Base-by-base conservation (phyloP, 2,888 invertebrate species). In the Dermolepida albohirtum region DNA sequence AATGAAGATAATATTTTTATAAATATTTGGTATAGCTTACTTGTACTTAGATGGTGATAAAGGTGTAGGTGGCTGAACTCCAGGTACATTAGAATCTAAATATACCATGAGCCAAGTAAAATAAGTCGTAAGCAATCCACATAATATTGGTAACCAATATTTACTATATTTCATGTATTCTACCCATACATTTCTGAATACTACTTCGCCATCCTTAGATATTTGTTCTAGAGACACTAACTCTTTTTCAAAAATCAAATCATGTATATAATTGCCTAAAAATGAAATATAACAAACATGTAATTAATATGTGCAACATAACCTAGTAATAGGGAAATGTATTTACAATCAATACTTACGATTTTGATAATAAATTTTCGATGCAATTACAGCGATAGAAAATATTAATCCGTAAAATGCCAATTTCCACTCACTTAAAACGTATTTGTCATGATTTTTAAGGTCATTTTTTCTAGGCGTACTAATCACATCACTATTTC, bases 91-190 rank as follows among this genome's bases (percentile, higher is more conserved):
- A 68, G 89, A 89, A 78, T 89, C 89, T 74, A 88, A 82, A 79
- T 88, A 89, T 17, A 89, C 85, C 74, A 89, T 85, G 66, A 84
- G 81, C 84, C 87, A 88, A 6, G 86, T 86, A 73, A 88, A 85
- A 73, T 84, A 81, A n/a, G 86, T 84, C 62, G 86, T 80, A 2
- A 84, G 74, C 11, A 86, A 70, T 5, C 89, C 89, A 78, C 86
- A 86, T 2, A 83, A 11, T 5, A 77, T 66, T 8, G 84, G 83
- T 52, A 83, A 72, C 81, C 82, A 82, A 69, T 81, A 68, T 39
- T 73, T 73, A 71, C 82, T 82, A 68, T 78, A 81, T 70, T 74
- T 77, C 29, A 81, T 73, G 27, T 77, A 77, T 43, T 76, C 79
- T 66, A 76, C 77, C 81, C 82, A 81, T 10, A 78, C 76, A 71